phyloP scores from a whole-genome alignment of 2,797 vertebrate species.

The Phoxinus dragarum region DNA sequence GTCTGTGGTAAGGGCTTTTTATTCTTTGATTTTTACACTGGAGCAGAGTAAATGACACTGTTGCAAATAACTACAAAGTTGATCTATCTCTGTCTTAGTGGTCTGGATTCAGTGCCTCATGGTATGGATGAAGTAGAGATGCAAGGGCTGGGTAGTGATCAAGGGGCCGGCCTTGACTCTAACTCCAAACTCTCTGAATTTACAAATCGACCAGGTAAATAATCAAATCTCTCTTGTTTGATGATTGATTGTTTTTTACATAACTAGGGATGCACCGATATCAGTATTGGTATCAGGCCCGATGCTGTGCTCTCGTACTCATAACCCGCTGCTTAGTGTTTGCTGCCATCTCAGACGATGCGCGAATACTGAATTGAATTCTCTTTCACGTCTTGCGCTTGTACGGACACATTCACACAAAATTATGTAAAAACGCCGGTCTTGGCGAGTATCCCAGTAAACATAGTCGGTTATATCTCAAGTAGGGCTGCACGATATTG shows the following conservation, averaged over 20 bases:
- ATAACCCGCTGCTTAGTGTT: too few species aligned
- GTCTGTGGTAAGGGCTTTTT: conserved; percentile 83
- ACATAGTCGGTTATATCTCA: too few species aligned
- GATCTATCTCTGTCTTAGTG: conserved; percentile 56
- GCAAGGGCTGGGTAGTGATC: conserved; percentile 86
- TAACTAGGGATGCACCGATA: too few species aligned
- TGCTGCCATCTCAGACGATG: too few species aligned
- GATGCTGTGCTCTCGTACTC: too few species aligned
- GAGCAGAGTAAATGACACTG: background rate
- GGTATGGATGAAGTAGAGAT: conserved; percentile 90
- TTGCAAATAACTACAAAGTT: background rate
- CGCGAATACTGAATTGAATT: too few species aligned
- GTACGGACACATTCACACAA: too few species aligned
- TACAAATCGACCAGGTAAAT: conserved; percentile 80
- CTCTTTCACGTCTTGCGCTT: too few species aligned
- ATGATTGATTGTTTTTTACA: background rate
- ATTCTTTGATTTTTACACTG: background rate
- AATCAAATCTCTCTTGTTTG: background rate
- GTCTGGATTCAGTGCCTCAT: conserved; percentile 82
- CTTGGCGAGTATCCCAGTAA: too few species aligned
- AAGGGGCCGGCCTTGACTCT: conserved; percentile 86
- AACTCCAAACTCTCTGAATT: conserved; percentile 91
- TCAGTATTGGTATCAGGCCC: too few species aligned
- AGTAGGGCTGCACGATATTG: too few species aligned
- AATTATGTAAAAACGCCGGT: too few species aligned